Evolutionary conservation across 53 echinoderm and acorn worm genomes (phyloP), one percentile per base, ranked within the genome.

Genomic region (Astropecten irregularis): DNA sequence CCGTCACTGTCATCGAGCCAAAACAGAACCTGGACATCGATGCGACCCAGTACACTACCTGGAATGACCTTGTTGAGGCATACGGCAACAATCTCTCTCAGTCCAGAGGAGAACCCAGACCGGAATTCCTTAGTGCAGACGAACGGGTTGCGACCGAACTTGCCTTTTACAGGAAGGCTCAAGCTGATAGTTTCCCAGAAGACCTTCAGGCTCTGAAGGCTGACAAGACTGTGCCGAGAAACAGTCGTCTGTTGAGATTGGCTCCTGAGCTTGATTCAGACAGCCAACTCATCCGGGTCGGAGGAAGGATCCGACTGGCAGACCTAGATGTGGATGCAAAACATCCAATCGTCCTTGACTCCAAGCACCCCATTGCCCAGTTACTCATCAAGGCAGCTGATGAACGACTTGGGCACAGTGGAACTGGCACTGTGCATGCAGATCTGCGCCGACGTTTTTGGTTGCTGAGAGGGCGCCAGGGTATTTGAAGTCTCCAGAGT

Each of bases 331-430:
- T 44, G 13, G 46, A 68, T 46, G 46, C 46, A 22, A 68, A 68
- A 18, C 68, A 68, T 16, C 68, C 68, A 2, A 46, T 68, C 21
- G 68, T 68, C 42, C 46, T 68, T 9, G 68, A 68, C 26, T 28
- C 68, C 46, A 68, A 68, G 44, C 42, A 68, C 28, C 68, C 68
- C 18, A 33, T 49, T 23, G 16, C 33, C 32, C 59, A 40, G 2
- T 58, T 76, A 9, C 28, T 39, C 2, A 76, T 38, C 15, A 16
- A 76, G 42, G 42, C 36, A 27, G 59, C 54, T 34, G 54, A 70
- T 31, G 5, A 10, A 11, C 28, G 50, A 27, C 30, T 49, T 3
- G 48, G 48, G 49, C 71, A 70, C 37, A 35, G 51, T n/a, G 53
- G 39, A 9, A n/a, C 71, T 10, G 51, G 15, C 9, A 32, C 38